A percentile compares a stretch with the other conserved stretches of the same genome.
Conservation (phyloP, 1,140 invertebrate species). For the Parasteatoda tepidariorum region DNA sequence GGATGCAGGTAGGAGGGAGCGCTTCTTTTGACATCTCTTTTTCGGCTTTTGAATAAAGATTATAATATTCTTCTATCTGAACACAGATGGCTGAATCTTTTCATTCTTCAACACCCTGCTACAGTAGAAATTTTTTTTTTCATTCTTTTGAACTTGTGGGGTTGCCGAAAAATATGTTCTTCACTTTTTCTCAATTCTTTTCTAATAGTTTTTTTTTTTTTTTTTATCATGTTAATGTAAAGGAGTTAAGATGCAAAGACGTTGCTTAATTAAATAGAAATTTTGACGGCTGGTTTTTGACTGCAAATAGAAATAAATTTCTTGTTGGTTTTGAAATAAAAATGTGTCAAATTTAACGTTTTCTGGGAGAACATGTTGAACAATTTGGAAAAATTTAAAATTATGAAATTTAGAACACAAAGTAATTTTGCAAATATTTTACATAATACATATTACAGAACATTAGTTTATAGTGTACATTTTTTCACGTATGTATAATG, state of each 20-base stretch:
- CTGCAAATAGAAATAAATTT: neutral
- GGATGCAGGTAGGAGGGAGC: neutral
- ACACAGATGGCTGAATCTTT: conserved; percentile 38
- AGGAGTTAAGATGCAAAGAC: neutral
- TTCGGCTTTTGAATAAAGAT: conserved; percentile 19
- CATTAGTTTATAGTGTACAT: too few relatives aligned
- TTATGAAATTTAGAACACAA: too few relatives aligned
- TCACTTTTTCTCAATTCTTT: neutral
- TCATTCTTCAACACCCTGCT: conserved; percentile 20
- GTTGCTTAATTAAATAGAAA: neutral
- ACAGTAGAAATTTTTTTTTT: conserved; percentile 28
- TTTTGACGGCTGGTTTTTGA: neutral
- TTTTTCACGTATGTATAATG: too few relatives aligned
- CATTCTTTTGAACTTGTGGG: conserved; percentile 10
- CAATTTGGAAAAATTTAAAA: too few relatives aligned
- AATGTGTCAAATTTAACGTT: neutral
- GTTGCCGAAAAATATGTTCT: conserved; percentile 31
- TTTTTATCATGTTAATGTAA: neutral
- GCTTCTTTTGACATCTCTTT: conserved; percentile 53
- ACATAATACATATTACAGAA: too few relatives aligned
- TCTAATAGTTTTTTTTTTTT: conserved; percentile 21
- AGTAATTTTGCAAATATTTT: too few relatives aligned
- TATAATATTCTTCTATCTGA: conserved; percentile 24
- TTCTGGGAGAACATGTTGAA: too few relatives aligned
- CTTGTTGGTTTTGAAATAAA: neutral